phyloP scores from a whole-genome alignment of 2,888 invertebrate genomes.

The Meiosimyza platycephala region DNA sequence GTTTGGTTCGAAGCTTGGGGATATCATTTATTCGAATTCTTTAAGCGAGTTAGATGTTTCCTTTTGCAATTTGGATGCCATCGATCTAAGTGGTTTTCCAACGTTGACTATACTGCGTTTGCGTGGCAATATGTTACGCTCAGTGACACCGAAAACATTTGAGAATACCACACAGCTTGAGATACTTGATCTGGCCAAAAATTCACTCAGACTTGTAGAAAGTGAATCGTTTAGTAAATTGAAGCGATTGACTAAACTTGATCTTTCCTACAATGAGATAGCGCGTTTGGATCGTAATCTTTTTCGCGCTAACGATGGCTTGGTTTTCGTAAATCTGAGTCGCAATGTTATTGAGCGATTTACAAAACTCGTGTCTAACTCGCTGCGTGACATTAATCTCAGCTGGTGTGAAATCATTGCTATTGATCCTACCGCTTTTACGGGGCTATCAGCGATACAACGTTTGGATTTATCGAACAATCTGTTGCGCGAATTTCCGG shows the following conservation, averaged over 20 bases:
- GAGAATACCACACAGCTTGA: conserved; percentile 72
- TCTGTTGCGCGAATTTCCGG: conserved; percentile 73
- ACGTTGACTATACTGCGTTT: conserved; percentile 72
- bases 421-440: conserved; percentile 70
- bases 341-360: conserved; percentile 74
- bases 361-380: conserved; percentile 71
- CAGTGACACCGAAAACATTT: conserved; percentile 71
- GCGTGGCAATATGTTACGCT: conserved; percentile 74
- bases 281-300: conserved; percentile 71
- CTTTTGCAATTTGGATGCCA: conserved; percentile 72
- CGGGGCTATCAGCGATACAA: conserved; percentile 72
- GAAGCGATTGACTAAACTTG: conserved; percentile 71
- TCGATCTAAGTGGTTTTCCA: conserved; percentile 74
- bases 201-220: conserved; percentile 73
- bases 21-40: conserved; percentile 68
- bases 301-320: conserved; percentile 72
- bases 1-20: conserved; percentile 59
- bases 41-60: conserved; percentile 72
- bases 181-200: conserved; percentile 75
- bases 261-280: conserved; percentile 79
- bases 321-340: conserved; percentile 74
- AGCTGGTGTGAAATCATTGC: conserved; percentile 75
- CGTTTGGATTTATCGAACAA: conserved; percentile 77
- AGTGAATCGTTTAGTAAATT: conserved; percentile 73
- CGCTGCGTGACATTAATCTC: conserved; percentile 72